These are phyloP conservation scores for Solenopsis fugax DNA, from an alignment of 1,140 invertebrate genomes.

Conservation along the genomic window DNA sequence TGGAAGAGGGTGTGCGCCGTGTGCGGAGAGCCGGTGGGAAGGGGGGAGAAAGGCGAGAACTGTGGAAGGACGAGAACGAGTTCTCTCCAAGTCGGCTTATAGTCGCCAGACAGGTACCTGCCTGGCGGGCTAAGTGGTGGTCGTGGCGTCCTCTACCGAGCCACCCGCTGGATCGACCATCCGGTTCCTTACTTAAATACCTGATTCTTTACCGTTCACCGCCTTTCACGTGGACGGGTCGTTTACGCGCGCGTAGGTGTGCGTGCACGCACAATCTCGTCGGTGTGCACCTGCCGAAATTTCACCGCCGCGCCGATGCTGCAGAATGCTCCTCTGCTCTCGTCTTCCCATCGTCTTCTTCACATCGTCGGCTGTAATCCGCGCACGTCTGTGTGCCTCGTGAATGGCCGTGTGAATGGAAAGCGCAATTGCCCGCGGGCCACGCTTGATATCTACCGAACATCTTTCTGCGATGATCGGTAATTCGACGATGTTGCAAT, in stretches of 20 bases:
- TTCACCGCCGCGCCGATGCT: conserved; percentile 41
- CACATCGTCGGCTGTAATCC: neutral
- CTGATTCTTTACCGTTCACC: conserved; percentile 78
- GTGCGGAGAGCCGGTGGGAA: neutral
- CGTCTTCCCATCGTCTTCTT: neutral
- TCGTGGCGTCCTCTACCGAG: conserved; percentile 81
- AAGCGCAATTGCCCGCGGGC: conserved; percentile 11
- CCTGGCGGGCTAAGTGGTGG: conserved; percentile 57
- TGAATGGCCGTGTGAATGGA: conserved; percentile 59
- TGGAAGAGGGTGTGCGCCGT: conserved; percentile 43
- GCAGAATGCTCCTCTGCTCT: neutral
- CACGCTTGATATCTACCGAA: conserved; percentile 21
- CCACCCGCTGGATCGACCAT: conserved; percentile 70
- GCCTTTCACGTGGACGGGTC: conserved; percentile 63
- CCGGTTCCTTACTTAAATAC: conserved; percentile 82
- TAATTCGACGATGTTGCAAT: conserved; percentile 5
- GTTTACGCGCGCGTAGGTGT: neutral
- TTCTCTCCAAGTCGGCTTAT: conserved; percentile 61
- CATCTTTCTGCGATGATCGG: neutral
- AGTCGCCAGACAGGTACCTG: conserved; percentile 66
- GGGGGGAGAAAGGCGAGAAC: conserved; percentile 46
- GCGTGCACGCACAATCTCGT: neutral
- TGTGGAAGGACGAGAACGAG: conserved; percentile 70
- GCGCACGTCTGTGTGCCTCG: neutral
- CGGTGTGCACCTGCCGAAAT: conserved; percentile 72